These are phyloP conservation scores for Butastur rufipennis DNA, from an alignment of 2,113 vertebrate species.

Conservation along the genomic window DNA sequence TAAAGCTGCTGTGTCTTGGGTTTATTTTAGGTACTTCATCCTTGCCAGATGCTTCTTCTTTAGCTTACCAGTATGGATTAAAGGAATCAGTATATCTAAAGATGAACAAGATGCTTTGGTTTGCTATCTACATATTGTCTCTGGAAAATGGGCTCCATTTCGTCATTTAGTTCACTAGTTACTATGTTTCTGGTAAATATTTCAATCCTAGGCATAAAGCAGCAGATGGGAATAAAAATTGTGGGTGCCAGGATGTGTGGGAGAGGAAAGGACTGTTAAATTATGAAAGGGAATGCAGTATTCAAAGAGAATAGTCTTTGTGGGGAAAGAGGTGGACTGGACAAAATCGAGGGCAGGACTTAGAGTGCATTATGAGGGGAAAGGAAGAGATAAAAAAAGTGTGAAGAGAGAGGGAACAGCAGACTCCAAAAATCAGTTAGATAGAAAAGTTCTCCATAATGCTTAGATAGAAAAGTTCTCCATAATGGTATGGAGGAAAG, in stretches of 20 bases:
- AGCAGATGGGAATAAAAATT: conserved; percentile 65
- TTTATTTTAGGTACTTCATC: background rate
- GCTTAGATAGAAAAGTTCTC: background rate
- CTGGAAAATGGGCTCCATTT: conserved; percentile 49
- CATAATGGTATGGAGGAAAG: background rate
- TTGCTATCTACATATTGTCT: conserved; percentile 12
- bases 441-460: background rate
- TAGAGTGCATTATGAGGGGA: background rate
- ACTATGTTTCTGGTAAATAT: conserved; percentile 67
- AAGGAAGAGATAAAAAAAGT: background rate
- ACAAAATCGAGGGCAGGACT: background rate
- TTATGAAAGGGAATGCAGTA: background rate
- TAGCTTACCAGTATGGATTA: background rate
- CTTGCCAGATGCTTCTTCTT: background rate
- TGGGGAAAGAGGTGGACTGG: background rate
- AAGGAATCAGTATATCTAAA: background rate
- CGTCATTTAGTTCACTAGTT: conserved; percentile 66
- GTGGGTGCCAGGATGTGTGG: conserved; percentile 61
- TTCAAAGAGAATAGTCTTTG: background rate
- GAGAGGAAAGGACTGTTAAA: conserved; percentile 61
- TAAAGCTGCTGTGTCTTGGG: background rate
- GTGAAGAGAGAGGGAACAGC: background rate
- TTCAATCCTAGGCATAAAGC: conserved; percentile 64
- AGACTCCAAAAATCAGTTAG: background rate
- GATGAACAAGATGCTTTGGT: background rate